These are phyloP conservation scores for Dolichallabes microphthalmus DNA, from an alignment of 2,113 vertebrate species.

Conservation along the genomic window DNA sequence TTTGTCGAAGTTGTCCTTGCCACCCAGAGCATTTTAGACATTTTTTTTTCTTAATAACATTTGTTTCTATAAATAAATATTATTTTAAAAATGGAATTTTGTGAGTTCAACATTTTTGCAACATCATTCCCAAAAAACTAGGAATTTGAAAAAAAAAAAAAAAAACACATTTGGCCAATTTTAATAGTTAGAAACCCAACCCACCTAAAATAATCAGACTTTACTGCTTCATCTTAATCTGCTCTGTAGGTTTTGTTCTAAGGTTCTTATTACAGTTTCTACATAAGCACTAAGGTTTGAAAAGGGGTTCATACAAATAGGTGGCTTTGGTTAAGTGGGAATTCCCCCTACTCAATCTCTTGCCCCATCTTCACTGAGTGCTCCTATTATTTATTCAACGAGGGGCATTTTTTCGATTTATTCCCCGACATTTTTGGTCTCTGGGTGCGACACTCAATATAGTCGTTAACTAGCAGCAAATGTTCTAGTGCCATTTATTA, in stretches of 20 bases:
- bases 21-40: no score
- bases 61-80: no score
- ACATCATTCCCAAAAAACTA: no score
- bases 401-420: slow-evolving; percentile 54
- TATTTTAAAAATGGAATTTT: no score
- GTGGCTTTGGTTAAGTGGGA: slow-evolving; percentile 44
- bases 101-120: no score
- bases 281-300: not conserved
- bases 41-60: no score
- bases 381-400: slow-evolving; percentile 65
- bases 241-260: no score
- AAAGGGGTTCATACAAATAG: slow-evolving; percentile 3
- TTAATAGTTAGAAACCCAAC: not conserved
- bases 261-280: not conserved
- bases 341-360: slow-evolving; percentile 53
- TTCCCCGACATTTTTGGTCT: slow-evolving; percentile 54
- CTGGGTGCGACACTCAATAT: slow-evolving; percentile 41
- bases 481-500: slow-evolving; percentile 16
- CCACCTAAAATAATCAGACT: not conserved
- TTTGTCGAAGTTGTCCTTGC: no score
- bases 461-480: slow-evolving; percentile 50
- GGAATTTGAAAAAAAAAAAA: no score
- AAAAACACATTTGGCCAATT: not conserved
- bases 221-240: not conserved
- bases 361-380: slow-evolving; percentile 53